A percentile compares a stretch with the other conserved stretches of the same genome.
Conservation (phyloP, 2,113 vertebrate genomes). For the Oryzias melastigma region DNA sequence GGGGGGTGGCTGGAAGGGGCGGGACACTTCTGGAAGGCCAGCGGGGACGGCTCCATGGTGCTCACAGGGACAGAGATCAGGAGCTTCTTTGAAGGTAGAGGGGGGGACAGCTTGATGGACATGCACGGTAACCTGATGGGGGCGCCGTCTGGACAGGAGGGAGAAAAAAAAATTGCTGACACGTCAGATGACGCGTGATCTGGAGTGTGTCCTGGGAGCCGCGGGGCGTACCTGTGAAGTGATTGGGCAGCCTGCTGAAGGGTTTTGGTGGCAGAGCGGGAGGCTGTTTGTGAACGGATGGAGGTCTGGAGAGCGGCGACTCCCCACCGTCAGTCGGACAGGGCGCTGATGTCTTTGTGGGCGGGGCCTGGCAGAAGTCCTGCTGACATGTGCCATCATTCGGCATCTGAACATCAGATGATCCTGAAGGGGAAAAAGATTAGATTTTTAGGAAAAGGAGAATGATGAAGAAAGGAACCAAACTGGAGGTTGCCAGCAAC, state of each 20-base stretch:
- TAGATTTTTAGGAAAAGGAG: too few species aligned
- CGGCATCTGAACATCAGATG: constrained; percentile 83
- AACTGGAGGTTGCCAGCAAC: too few species aligned
- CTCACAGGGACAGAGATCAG: constrained; percentile 91
- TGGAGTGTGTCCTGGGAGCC: constrained; percentile 73
- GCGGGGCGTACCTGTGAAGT: constrained; percentile 79
- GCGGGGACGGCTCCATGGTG: constrained; percentile 83
- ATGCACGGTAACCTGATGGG: constrained; percentile 92
- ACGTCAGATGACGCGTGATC: too few species aligned
- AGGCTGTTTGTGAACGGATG: constrained; percentile 90
- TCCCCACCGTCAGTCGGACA: constrained; percentile 85
- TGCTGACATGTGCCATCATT: constrained; percentile 80
- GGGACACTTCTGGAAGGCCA: constrained; percentile 86
- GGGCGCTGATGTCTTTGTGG: constrained; percentile 83
- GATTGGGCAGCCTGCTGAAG: constrained; percentile 90
- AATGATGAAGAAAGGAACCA: too few species aligned
- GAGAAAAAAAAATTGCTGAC: not conserved
- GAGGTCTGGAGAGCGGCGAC: constrained; percentile 84
- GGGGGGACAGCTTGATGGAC: constrained; percentile 92
- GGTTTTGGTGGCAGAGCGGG: constrained; percentile 96
- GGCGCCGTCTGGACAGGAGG: constrained; percentile 79
- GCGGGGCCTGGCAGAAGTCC: constrained; percentile 84
- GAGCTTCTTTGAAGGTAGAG: constrained; percentile 99
- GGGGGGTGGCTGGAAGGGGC: constrained; percentile 80
- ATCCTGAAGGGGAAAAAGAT: constrained; percentile 74